Percentiles rank a stretch among this genome's conserved stretches.
Evolutionary conservation across 2,797 vertebrate genomes (phyloP).

Genomic region (Arrhamphus sclerolepis): DNA sequence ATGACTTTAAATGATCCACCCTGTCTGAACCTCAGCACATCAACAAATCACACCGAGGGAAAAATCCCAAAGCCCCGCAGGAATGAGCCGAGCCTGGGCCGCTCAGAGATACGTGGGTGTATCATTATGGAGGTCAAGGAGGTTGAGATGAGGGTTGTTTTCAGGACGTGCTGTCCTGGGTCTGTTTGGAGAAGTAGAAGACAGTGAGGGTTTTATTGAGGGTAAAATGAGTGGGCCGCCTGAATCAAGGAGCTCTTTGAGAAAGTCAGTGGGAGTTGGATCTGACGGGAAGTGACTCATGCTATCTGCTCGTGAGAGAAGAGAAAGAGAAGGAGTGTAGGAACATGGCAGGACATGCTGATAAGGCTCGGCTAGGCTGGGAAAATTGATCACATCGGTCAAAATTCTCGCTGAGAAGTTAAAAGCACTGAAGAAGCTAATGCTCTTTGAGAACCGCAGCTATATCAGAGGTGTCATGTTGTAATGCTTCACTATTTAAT

Average conservation of each 20-base stretch:
- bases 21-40: conserved; percentile 36
- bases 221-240: conserved; percentile 54
- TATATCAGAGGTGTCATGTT: no score
- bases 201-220: conserved; percentile 58
- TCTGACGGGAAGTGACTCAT: conserved; percentile 53
- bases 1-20: conserved; percentile 21
- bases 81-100: conserved; percentile 8
- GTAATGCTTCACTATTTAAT: no score
- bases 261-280: conserved; percentile 55
- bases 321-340: conserved; percentile 40
- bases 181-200: conserved; percentile 41
- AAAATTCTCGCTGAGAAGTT: no score
- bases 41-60: conserved; percentile 49
- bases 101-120: conserved; percentile 33
- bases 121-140: conserved; percentile 36
- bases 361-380: conserved; percentile 10
- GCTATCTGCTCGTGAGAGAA: conserved; percentile 45
- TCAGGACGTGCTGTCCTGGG: conserved; percentile 20
- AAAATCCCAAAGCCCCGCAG: conserved; percentile 41
- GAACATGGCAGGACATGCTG: conserved; percentile 37
- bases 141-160: conserved; percentile 22
- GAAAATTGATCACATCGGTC: conserved; percentile 6
- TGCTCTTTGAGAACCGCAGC: no score
- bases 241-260: conserved; percentile 65
- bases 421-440: no score